These are phyloP conservation scores for Cheilosia grossa DNA, from an alignment of 2,888 invertebrate genomes.

Conservation along the genomic window DNA sequence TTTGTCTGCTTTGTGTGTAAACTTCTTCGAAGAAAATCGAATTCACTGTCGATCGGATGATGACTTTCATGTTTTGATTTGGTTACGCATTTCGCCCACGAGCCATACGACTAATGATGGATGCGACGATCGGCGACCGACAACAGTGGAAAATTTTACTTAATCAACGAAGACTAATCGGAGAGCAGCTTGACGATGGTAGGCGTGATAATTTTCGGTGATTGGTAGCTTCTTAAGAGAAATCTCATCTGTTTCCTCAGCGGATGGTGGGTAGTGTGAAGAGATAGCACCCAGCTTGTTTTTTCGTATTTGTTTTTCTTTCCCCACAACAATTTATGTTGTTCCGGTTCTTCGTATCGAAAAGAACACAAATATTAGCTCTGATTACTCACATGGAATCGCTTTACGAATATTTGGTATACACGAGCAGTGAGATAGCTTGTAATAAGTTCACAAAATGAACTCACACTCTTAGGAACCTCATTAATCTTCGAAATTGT, in stretches of 20 bases:
- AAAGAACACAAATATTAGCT: constrained; percentile 34
- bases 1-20: constrained; percentile 14
- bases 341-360: constrained; percentile 15
- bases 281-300: neutral
- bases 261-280: constrained; percentile 13
- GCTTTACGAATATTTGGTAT: neutral
- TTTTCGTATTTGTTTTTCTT: neutral
- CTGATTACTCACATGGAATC: constrained; percentile 1
- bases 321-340: neutral
- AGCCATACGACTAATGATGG: neutral
- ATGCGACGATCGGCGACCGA: neutral
- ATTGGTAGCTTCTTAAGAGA: constrained; percentile 5
- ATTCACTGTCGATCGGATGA: constrained; percentile 12
- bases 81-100: constrained; percentile 37
- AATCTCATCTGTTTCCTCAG: neutral
- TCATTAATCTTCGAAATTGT: neutral
- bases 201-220: constrained; percentile 22
- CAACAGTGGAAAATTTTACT: constrained; percentile 64
- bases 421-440: neutral
- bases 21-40: constrained; percentile 16
- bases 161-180: constrained; percentile 15
- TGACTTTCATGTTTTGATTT: constrained; percentile 34
- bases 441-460: neutral
- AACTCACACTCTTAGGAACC: neutral
- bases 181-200: neutral